Evolutionary conservation across 2,888 invertebrate species (phyloP).

Genomic region (Xanthorhoe designata): DNA sequence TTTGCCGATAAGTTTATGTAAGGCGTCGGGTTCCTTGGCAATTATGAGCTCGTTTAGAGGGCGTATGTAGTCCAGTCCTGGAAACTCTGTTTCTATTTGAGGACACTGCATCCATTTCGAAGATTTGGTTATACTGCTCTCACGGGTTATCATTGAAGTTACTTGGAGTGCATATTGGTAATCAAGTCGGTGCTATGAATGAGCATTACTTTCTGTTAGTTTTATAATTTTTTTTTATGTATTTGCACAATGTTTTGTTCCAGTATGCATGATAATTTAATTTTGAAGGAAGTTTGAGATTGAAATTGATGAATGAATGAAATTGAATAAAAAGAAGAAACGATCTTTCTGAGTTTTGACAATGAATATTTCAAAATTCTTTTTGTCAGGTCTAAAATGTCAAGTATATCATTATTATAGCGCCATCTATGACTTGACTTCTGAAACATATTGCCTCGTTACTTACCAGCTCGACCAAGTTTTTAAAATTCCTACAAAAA

Average conservation of each 20-base stretch:
- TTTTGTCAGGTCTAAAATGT: neutral
- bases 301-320: too few relatives aligned
- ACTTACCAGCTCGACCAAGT: neutral
- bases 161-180: conserved; percentile 15
- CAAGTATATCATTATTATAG: neutral
- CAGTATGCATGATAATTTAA: neutral
- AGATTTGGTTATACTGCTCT: conserved; percentile 28
- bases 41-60: conserved; percentile 60
- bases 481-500: neutral
- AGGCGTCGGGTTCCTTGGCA: conserved; percentile 52
- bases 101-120: conserved; percentile 71
- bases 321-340: neutral
- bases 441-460: neutral
- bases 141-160: conserved; percentile 49
- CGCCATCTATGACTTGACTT: conserved; percentile 16
- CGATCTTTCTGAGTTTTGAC: neutral
- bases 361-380: neutral
- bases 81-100: conserved; percentile 47
- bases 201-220: neutral
- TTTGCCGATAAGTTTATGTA: conserved; percentile 59
- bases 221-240: neutral
- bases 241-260: neutral
- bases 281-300: neutral
- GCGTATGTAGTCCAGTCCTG: conserved; percentile 63
- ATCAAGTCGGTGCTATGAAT: neutral